These are phyloP conservation scores for Microplitis manilae DNA, from an alignment of 2,888 invertebrate species.

Conservation along the genomic window DNA sequence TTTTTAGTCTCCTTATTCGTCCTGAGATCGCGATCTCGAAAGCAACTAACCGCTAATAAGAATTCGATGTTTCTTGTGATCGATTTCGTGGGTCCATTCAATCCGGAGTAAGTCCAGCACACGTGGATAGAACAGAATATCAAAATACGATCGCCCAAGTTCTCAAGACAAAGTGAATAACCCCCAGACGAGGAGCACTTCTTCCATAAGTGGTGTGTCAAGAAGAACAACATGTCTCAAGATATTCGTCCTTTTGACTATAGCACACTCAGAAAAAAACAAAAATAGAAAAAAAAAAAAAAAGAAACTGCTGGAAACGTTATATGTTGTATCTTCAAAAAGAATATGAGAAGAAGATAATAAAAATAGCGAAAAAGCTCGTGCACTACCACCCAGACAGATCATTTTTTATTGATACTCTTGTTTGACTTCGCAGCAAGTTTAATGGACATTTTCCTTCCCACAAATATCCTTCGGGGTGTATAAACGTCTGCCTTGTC, in stretches of 20 bases:
- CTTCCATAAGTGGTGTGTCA: conserved; percentile 12
- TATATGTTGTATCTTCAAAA: conserved; percentile 10
- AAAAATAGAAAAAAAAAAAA: neutral
- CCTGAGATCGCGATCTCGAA: conserved; percentile 45
- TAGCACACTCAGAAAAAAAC: neutral
- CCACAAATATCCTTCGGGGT: conserved; percentile 47
- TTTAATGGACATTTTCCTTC: conserved; percentile 46
- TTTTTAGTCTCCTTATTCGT: conserved; percentile 53
- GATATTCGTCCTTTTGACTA: conserved; percentile 14
- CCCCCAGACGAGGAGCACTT: neutral
- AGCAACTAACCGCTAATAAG: conserved; percentile 48
- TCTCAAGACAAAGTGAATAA: neutral
- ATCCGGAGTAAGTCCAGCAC: no score
- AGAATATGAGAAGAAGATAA: neutral
- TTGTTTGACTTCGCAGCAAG: conserved; percentile 40
- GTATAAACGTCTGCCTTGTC: conserved; percentile 38
- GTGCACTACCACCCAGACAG: conserved; percentile 25
- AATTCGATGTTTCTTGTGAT: conserved; percentile 48
- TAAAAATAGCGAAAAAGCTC: conserved; percentile 1
- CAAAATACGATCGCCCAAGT: conserved; percentile 17
- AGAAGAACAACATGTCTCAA: conserved; percentile 13
- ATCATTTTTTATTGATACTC: conserved; percentile 37
- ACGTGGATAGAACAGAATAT: conserved; percentile 8
- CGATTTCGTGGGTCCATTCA: conserved; percentile 20
- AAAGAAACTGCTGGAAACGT: conserved; percentile 12